These are phyloP conservation scores for Bradypus variegatus DNA, from an alignment of 2,797 vertebrate genomes.

Conservation along the genomic window DNA sequence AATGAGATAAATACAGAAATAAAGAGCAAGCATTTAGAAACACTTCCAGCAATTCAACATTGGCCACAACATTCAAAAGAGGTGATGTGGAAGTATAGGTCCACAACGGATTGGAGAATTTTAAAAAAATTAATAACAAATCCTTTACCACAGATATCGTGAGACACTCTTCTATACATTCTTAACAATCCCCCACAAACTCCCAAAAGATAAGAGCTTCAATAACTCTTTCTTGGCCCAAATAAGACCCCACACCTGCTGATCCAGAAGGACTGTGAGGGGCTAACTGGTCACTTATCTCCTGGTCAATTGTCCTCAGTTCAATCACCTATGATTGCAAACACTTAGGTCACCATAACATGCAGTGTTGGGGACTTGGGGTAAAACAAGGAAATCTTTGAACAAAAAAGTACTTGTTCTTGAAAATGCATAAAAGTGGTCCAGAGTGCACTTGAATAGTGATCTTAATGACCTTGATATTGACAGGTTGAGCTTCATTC, in stretches of 20 bases:
- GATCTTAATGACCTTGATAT: neutral
- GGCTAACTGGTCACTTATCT: neutral
- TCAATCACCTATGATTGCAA: neutral
- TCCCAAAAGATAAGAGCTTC: neutral
- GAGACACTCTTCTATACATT: neutral
- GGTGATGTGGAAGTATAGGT: neutral
- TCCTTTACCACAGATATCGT: neutral
- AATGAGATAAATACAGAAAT: neutral
- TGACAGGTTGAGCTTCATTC: neutral
- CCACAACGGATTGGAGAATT: neutral
- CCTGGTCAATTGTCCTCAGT: neutral
- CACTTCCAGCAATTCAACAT: neutral
- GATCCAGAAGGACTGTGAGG: neutral
- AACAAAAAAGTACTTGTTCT: neutral
- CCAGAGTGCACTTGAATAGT: neutral
- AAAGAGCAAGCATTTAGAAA: neutral
- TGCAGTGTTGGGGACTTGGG: neutral
- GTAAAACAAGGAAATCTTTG: neutral
- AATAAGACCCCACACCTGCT: neutral
- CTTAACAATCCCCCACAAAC: neutral
- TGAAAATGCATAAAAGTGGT: neutral
- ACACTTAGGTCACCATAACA: neutral
- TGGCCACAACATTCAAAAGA: neutral
- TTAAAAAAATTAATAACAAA: neutral
- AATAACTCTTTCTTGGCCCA: neutral